Conservation (phyloP, 1,140 invertebrate genomes). For the Magallana gigas region DNA sequence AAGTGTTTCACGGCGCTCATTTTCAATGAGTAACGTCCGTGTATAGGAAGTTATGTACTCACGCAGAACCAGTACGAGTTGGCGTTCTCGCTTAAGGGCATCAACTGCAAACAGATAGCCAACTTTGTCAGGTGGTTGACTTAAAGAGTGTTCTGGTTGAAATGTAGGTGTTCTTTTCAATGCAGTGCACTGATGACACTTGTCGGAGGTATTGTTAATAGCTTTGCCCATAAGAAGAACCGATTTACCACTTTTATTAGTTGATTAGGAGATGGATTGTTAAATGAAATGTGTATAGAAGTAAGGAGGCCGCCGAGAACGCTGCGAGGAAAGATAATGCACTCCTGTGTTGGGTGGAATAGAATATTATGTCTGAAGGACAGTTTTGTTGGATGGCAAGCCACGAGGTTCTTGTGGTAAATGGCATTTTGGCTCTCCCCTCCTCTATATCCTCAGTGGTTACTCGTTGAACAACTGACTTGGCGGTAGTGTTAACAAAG, state of each 20-base stretch:
- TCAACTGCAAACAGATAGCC: conserved; percentile 56
- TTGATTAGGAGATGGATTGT: conserved; percentile 49
- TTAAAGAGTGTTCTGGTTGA: background rate
- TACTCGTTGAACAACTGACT: conserved; percentile 47
- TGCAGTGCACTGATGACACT: conserved; percentile 57
- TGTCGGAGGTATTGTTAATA: background rate
- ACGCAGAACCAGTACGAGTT: conserved; percentile 48
- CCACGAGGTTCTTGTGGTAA: conserved; percentile 3
- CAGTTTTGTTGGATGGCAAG: no score
- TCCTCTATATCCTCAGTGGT: conserved; percentile 40
- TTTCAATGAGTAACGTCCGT: conserved; percentile 28
- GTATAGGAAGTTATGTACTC: conserved; percentile 56
- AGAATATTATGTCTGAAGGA: conserved; percentile 35
- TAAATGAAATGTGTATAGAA: conserved; percentile 52
- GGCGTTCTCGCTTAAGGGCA: no score
- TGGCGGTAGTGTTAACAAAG: conserved; percentile 45
- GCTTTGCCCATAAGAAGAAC: conserved; percentile 49
- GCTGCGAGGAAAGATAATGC: conserved; percentile 58
- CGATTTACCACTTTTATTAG: conserved; percentile 46
- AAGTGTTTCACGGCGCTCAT: conserved; percentile 6
- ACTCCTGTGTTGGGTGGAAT: conserved; percentile 46
- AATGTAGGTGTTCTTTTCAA: conserved; percentile 36
- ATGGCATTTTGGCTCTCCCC: conserved; percentile 31
- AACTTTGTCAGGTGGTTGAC: conserved; percentile 52
- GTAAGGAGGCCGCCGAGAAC: conserved; percentile 60